These are phyloP conservation scores for Sebastes paucispinis DNA, from an alignment of 2,797 vertebrate genomes.

Conservation along the genomic window DNA sequence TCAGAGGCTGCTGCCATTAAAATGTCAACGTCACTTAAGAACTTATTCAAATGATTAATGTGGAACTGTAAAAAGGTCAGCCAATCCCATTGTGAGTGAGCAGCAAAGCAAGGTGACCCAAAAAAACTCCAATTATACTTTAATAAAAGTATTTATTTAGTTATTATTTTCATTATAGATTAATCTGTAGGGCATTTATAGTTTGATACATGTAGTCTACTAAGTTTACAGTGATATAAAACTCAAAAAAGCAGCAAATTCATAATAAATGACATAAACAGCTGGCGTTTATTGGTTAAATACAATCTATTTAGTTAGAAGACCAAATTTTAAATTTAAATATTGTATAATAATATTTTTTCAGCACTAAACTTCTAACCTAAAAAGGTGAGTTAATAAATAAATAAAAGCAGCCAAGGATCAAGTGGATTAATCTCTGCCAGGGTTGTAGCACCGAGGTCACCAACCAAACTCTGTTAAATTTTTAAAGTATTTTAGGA, in stretches of 20 bases:
- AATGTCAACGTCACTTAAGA: too few relatives aligned
- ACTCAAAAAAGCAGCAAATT: background rate
- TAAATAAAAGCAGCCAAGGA: too few relatives aligned
- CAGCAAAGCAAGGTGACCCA: too few relatives aligned
- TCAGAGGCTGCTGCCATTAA: background rate
- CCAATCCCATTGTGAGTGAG: background rate
- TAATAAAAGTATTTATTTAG: background rate
- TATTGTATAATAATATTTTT: background rate
- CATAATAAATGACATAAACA: background rate
- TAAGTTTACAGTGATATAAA: too few relatives aligned
- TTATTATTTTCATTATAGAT: too few relatives aligned
- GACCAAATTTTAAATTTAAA: background rate
- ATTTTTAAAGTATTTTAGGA: background rate
- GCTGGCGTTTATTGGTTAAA: background rate
- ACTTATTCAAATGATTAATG: background rate
- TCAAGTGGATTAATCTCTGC: background rate
- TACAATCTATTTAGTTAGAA: background rate
- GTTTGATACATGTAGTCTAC: background rate
- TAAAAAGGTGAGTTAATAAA: background rate
- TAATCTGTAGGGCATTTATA: background rate
- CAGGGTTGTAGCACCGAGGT: background rate
- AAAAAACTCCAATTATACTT: background rate
- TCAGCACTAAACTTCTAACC: background rate
- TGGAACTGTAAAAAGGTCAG: background rate
- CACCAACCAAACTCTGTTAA: background rate